Conservation (phyloP, 2,113 vertebrate genomes). For the Opisthocomus hoazin region DNA sequence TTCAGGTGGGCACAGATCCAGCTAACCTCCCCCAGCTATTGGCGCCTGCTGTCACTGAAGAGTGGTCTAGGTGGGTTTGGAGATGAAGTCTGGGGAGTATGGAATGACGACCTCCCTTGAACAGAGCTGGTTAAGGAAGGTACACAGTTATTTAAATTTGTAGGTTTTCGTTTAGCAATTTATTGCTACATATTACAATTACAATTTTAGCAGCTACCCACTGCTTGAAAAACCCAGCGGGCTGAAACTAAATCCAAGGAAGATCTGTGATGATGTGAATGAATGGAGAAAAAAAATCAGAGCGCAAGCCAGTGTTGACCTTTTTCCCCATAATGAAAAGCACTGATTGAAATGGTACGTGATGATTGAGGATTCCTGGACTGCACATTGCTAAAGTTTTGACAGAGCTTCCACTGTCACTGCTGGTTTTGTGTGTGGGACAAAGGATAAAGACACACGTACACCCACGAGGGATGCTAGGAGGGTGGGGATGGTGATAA, state of each 20-base stretch:
- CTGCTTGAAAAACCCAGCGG: neutral
- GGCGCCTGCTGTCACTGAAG: rapidly evolving
- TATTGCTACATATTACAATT: neutral
- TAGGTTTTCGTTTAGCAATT: neutral
- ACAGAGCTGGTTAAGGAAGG: neutral
- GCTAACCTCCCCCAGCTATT: neutral
- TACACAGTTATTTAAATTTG: neutral
- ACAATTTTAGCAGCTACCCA: neutral
- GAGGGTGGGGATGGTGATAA: neutral
- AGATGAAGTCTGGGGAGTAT: neutral
- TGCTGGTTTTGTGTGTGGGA: neutral
- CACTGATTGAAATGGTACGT: neutral
- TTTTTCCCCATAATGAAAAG: neutral
- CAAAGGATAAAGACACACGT: neutral
- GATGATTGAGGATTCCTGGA: neutral
- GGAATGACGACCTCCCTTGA: neutral
- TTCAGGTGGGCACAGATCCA: neutral
- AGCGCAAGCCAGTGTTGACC: neutral
- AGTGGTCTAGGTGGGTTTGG: neutral
- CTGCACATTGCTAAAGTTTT: neutral
- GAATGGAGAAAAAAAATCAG: neutral
- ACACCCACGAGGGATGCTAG: neutral
- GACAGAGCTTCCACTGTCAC: neutral
- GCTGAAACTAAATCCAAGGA: neutral
- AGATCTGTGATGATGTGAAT: neutral